A percentile compares a stretch with the other conserved stretches of the same genome.
Conservation (phyloP, 2,797 vertebrate genomes). For the Spondyliosoma cantharus region DNA sequence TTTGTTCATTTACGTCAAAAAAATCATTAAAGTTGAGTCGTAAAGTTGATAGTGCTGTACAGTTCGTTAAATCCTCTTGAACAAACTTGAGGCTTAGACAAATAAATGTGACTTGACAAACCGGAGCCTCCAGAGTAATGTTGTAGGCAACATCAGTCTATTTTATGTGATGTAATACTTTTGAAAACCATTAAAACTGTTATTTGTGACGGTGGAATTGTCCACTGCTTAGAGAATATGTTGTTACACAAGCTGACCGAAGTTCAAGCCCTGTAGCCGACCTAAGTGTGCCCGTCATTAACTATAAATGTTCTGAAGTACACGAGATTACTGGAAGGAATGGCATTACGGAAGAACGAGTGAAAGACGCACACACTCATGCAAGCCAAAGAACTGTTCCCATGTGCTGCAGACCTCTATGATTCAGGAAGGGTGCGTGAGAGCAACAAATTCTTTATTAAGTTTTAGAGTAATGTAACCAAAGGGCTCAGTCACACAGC, state of each 20-base stretch:
- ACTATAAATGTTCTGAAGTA: conserved; percentile 41
- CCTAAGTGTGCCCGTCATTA: conserved; percentile 28
- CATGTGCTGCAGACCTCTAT: conserved; percentile 66
- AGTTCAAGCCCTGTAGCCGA: conserved; percentile 10
- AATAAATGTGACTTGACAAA: neutral
- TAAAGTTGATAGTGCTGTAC: neutral
- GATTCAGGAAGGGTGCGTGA: conserved; percentile 61
- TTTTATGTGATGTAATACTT: conserved; percentile 7
- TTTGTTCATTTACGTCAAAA: no score
- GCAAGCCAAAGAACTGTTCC: conserved; percentile 58
- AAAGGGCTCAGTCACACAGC: conserved; percentile 57
- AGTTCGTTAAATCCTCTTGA: neutral
- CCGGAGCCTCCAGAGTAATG: neutral
- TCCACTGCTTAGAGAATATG: conserved; percentile 7
- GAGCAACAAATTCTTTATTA: conserved; percentile 54
- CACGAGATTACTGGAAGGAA: conserved; percentile 54
- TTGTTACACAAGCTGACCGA: neutral
- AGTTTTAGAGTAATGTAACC: conserved; percentile 35
- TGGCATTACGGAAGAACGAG: conserved; percentile 24
- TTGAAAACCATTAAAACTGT: conserved; percentile 14
- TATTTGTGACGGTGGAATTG: neutral
- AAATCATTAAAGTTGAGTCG: neutral
- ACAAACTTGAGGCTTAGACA: neutral
- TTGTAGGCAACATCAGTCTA: neutral
- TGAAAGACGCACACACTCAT: conserved; percentile 40